A percentile compares a stretch with the other conserved stretches of the same genome.
Evolutionary conservation across 1,140 invertebrate genomes (phyloP).

Genomic region (Papilio machaon): DNA sequence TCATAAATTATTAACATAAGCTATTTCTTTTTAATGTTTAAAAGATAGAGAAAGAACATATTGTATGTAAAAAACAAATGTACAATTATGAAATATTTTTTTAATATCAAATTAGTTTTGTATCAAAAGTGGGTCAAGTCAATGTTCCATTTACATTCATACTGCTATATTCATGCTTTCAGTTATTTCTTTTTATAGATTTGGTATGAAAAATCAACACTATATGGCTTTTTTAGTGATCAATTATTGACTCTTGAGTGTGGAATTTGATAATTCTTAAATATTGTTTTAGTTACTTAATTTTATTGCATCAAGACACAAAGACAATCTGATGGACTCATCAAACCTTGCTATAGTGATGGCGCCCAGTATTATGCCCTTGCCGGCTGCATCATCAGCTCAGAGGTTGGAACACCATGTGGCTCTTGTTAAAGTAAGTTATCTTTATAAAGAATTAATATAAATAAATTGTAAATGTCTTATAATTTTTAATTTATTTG

Average conservation of each 20-base stretch:
- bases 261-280: neutral
- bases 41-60: too few relatives aligned
- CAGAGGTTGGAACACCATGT: conserved; percentile 85
- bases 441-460: conserved; percentile 40
- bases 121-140: too few relatives aligned
- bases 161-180: too few relatives aligned
- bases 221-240: neutral
- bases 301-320: conserved; percentile 76
- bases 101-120: too few relatives aligned
- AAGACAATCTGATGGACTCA: conserved; percentile 91
- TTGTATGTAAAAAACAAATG: too few relatives aligned
- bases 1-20: too few relatives aligned
- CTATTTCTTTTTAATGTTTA: too few relatives aligned
- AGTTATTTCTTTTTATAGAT: too few relatives aligned
- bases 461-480: too few relatives aligned
- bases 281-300: conserved; percentile 72
- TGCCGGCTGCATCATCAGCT: conserved; percentile 83
- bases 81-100: too few relatives aligned
- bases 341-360: conserved; percentile 91
- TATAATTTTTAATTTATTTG: neutral
- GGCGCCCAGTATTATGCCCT: conserved; percentile 92
- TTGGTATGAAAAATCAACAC: neutral
- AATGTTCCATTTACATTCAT: too few relatives aligned
- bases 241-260: neutral
- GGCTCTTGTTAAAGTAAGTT: conserved; percentile 82